Percentiles rank a stretch among this genome's conserved stretches.
These are phyloP conservation scores for Dromas ardeola DNA, from an alignment of 2,113 vertebrate species.

Conservation along the genomic window DNA sequence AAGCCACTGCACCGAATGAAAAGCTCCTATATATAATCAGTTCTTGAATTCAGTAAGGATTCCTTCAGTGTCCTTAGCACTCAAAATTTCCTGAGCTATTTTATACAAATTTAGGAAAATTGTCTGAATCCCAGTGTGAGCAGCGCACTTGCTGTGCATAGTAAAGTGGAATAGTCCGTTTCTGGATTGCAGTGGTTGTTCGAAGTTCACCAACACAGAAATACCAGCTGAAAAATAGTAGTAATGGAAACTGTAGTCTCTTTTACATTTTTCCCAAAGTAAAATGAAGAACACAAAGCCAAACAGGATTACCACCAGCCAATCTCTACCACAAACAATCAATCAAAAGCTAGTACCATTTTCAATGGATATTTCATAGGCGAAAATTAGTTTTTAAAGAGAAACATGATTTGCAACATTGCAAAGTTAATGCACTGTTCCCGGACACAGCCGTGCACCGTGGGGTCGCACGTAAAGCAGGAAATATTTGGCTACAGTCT, in stretches of 20 bases:
- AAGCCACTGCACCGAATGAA: neutral
- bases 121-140: neutral
- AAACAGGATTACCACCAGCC: neutral
- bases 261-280: neutral
- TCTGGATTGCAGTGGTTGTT: neutral
- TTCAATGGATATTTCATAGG: neutral
- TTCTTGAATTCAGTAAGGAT: neutral
- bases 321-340: neutral
- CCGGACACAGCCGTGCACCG: neutral
- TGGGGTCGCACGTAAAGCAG: constrained; percentile 1
- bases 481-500: constrained; percentile 52
- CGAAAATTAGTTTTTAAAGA: constrained; percentile 21
- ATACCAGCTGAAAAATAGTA: constrained; percentile 4
- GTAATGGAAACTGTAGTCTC: neutral
- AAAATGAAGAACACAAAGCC: neutral
- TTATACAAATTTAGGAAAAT: constrained; percentile 3
- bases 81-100: neutral
- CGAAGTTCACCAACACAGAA: neutral
- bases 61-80: neutral
- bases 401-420: constrained; percentile 23
- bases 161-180: neutral
- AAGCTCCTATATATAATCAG: neutral
- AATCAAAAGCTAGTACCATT: neutral
- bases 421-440: constrained; percentile 6
- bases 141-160: constrained; percentile 4